A percentile compares a stretch with the other conserved stretches of the same genome.
Evolutionary conservation across 2,888 invertebrate genomes (phyloP).

Genomic region (Argyra leucocephala): DNA sequence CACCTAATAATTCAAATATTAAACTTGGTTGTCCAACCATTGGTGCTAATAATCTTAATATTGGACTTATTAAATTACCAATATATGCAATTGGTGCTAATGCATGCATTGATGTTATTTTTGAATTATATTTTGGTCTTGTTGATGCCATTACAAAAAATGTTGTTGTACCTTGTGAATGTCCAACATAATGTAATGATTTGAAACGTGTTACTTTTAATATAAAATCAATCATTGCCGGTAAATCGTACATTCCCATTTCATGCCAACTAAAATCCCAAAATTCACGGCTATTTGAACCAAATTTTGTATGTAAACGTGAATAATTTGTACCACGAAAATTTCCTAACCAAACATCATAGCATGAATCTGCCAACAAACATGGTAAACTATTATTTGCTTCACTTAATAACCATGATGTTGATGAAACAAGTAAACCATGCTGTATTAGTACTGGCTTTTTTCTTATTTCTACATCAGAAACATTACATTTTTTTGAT

Average conservation of each 20-base stretch:
- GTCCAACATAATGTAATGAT: slow-evolving; percentile 64
- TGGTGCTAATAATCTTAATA: slow-evolving; percentile 43
- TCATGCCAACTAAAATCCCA: slow-evolving; percentile 63
- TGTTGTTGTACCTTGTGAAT: slow-evolving; percentile 44
- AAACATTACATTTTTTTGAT: neutral
- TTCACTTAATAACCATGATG: slow-evolving; percentile 63
- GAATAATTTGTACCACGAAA: slow-evolving; percentile 61
- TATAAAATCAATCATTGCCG: slow-evolving; percentile 68
- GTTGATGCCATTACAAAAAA: slow-evolving; percentile 43
- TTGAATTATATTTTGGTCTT: slow-evolving; percentile 46
- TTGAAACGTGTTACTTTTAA: slow-evolving; percentile 48
- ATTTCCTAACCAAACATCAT: slow-evolving; percentile 75
- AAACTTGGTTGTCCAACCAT: slow-evolving; percentile 35
- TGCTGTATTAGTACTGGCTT: slow-evolving; percentile 52
- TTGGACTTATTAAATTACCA: slow-evolving; percentile 40
- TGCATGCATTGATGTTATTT: slow-evolving; percentile 46
- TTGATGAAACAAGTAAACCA: slow-evolving; percentile 62
- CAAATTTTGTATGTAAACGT: slow-evolving; percentile 44
- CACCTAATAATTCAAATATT: slow-evolving; percentile 34
- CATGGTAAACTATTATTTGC: slow-evolving; percentile 48
- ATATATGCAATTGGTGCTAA: slow-evolving; percentile 49
- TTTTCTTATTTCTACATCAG: neutral
- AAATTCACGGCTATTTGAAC: slow-evolving; percentile 49
- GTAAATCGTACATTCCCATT: slow-evolving; percentile 64
- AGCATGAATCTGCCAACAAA: slow-evolving; percentile 55